Evolutionary conservation across 2,113 vertebrate genomes (phyloP).

Genomic region (Istiophorus platypterus): DNA sequence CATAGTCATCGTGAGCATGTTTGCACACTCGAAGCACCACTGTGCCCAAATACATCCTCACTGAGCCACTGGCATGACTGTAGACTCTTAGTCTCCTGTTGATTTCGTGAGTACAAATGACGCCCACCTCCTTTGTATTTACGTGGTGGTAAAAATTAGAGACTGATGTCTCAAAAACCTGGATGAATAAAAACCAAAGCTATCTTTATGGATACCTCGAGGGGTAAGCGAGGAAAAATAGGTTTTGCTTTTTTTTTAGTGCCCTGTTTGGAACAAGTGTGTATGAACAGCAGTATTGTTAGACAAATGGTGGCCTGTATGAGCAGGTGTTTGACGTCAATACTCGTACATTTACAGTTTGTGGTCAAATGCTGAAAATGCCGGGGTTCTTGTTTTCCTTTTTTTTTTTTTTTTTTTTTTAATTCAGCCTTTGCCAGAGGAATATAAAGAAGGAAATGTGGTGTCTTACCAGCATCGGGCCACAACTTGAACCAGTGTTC

Average conservation of each 20-base stretch:
- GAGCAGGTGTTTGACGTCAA: constrained; percentile 69
- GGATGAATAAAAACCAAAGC: constrained; percentile 12
- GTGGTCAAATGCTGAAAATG: constrained; percentile 64
- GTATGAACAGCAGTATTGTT: constrained; percentile 40
- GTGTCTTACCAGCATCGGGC: constrained; percentile 60
- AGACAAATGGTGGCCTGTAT: constrained; percentile 24
- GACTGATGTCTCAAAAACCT: background rate
- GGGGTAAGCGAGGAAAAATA: background rate
- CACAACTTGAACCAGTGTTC: constrained; percentile 71
- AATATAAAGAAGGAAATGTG: constrained; percentile 53
- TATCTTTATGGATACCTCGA: background rate
- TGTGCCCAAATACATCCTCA: background rate
- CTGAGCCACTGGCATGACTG: background rate
- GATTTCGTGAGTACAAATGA: background rate
- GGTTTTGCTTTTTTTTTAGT: background rate
- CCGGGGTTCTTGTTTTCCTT: no score
- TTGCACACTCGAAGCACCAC: background rate
- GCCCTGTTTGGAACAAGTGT: constrained; percentile 11
- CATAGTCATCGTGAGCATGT: background rate
- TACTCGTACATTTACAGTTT: constrained; percentile 37
- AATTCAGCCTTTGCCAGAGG: constrained; percentile 51
- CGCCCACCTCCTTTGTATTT: background rate
- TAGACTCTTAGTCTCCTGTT: no score
- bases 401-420: no score
- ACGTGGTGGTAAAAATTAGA: background rate